Evolutionary conservation across 30 jellyfish, hydroid and myxozoan genomes (phyloP).

Genomic region (Haliclystus octoradiatus): DNA sequence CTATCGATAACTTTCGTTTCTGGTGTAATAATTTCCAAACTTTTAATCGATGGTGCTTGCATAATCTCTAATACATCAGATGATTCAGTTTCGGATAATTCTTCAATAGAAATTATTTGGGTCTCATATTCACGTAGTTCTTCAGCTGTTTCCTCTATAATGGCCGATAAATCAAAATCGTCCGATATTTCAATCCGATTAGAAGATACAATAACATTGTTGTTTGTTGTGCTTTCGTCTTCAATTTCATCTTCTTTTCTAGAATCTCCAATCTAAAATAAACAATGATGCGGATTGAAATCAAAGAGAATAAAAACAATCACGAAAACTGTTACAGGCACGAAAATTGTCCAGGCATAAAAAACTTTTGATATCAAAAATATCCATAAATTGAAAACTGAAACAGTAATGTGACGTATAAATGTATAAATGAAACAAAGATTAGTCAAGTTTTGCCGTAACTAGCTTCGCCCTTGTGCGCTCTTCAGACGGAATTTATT

Average conservation of each 20-base stretch:
- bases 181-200: constrained; percentile 36
- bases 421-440: too few species aligned
- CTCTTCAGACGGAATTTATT: too few species aligned
- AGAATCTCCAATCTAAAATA: background rate
- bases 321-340: too few species aligned
- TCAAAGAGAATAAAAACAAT: too few species aligned
- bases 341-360: too few species aligned
- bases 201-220: too few species aligned
- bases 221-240: background rate
- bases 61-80: background rate
- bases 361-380: too few species aligned
- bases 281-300: background rate
- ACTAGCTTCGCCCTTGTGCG: too few species aligned
- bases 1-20: constrained; percentile 14
- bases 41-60: background rate
- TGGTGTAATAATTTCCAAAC: background rate
- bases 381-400: too few species aligned
- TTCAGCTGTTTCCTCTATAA: constrained; percentile 66
- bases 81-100: background rate
- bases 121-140: background rate
- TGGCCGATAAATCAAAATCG: constrained; percentile 75
- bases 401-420: too few species aligned
- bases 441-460: too few species aligned
- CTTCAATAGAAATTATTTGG: background rate
- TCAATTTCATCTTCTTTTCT: background rate